These are phyloP conservation scores for Triplophysa bombifrons DNA, from an alignment of 2,797 vertebrate genomes.

Conservation along the genomic window DNA sequence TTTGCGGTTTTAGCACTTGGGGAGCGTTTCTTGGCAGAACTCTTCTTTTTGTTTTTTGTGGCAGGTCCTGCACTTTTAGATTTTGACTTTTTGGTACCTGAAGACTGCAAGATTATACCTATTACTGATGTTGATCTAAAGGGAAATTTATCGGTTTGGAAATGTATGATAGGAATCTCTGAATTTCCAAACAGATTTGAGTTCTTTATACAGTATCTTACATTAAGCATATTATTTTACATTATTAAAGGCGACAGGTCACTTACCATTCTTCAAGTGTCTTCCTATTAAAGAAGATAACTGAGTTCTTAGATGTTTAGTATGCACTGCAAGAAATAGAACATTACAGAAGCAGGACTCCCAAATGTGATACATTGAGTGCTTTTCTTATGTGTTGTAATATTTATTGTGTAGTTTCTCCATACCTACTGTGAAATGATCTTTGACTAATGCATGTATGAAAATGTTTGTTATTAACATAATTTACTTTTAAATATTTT, in stretches of 20 bases:
- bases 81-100: slow-evolving; percentile 71
- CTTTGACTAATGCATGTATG: too few relatives aligned
- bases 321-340: background rate
- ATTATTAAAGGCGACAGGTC: too few relatives aligned
- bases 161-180: background rate
- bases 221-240: too few relatives aligned
- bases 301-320: background rate
- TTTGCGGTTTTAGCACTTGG: slow-evolving; percentile 65
- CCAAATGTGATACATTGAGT: too few relatives aligned
- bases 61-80: slow-evolving; percentile 62
- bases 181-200: background rate
- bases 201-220: too few relatives aligned
- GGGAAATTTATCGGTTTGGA: background rate
- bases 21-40: slow-evolving; percentile 62
- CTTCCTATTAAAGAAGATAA: background rate
- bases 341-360: background rate
- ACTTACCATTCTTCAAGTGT: slow-evolving; percentile 17
- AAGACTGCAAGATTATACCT: slow-evolving; percentile 65
- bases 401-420: too few relatives aligned
- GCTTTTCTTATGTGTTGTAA: too few relatives aligned
- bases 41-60: slow-evolving; percentile 68
- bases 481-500: background rate
- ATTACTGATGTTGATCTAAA: background rate
- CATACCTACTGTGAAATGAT: background rate
- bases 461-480: background rate